Percentiles rank a stretch among this genome's conserved stretches.
These are phyloP conservation scores for Neolamprologus hecqui DNA, from an alignment of 2,113 vertebrate species.

Conservation along the genomic window DNA sequence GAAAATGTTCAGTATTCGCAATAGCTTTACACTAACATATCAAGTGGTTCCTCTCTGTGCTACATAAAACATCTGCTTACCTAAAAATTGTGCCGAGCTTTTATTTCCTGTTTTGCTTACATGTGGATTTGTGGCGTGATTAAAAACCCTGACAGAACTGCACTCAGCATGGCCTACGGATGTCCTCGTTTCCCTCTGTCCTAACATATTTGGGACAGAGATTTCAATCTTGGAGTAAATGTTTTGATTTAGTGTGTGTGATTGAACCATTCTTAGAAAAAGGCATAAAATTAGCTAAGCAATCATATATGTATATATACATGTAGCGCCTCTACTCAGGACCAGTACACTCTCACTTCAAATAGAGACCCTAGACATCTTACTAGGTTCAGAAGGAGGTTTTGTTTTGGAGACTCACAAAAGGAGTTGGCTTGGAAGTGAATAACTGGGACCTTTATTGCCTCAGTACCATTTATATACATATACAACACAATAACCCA, in stretches of 20 bases:
- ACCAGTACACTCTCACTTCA: too few relatives aligned
- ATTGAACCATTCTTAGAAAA: neutral
- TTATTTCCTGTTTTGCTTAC: neutral
- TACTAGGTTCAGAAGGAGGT: too few relatives aligned
- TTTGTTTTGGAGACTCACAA: too few relatives aligned
- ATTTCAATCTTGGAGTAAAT: neutral
- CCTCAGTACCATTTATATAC: too few relatives aligned
- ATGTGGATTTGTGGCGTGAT: neutral
- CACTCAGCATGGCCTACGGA: neutral
- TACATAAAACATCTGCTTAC: neutral
- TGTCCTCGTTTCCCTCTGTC: neutral
- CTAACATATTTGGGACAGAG: neutral
- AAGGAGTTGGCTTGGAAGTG: too few relatives aligned
- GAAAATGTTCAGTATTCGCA: neutral
- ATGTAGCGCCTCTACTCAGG: neutral
- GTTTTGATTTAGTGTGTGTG: neutral
- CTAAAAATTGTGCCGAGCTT: neutral
- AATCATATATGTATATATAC: neutral
- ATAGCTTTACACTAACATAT: neutral
- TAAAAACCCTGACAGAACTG: neutral
- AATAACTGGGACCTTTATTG: too few relatives aligned
- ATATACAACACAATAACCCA: too few relatives aligned
- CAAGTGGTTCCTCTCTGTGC: neutral
- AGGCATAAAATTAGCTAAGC: accelerated
- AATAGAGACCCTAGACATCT: too few relatives aligned